Evolutionary conservation across 2,113 vertebrate species (phyloP), one percentile per base, ranked within the genome.

Genomic region (Brachirus orientalis): DNA sequence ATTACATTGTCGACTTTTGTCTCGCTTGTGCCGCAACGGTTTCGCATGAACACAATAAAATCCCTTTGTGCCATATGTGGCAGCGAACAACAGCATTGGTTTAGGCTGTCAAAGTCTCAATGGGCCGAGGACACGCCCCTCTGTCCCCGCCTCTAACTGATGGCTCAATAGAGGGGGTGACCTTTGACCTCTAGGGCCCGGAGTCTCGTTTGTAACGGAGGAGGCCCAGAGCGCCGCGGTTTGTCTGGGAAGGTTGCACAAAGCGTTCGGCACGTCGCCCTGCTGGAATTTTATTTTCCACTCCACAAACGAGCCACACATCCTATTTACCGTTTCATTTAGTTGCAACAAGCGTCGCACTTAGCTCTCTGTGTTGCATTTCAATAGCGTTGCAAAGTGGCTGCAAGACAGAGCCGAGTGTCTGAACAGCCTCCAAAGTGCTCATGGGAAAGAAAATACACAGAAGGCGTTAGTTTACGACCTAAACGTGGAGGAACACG

Each of bases 141-240:
- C 47, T 38, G 38, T 57, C 80, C 75, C 87, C 83, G 17, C 82
- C 86, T 80, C 85, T 74, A 63, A 72, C 72, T 90, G 90, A 93
- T 86, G 79, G 89, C 90, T 92, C 91, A 91, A 92, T 91, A 90
- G 86, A 89, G 51, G 14, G n/a, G 65, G 40, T 65, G 77, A 90
- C 37, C 91, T 84, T 47, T 87, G 38, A 90, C 89, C 89, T 65
- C 20, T 8, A 14, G 69, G 86, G 58, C 66, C 19, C 55, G 20
- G 41, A 53, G 60, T 41, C 70, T 72, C 28, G 28, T 28, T n/a
- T n/a, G n/a, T n/a, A n/a, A n/a, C n/a, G n/a, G n/a, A n/a, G n/a
- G n/a, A n/a, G n/a, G n/a, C n/a, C n/a, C 28, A 0, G 28, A 28
- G 28, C 28, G 28, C n/a, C n/a, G n/a, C n/a, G 28, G 28, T 28